Evolutionary conservation across 2,113 vertebrate species (phyloP).

Genomic region (Ivindomyrus marchei): DNA sequence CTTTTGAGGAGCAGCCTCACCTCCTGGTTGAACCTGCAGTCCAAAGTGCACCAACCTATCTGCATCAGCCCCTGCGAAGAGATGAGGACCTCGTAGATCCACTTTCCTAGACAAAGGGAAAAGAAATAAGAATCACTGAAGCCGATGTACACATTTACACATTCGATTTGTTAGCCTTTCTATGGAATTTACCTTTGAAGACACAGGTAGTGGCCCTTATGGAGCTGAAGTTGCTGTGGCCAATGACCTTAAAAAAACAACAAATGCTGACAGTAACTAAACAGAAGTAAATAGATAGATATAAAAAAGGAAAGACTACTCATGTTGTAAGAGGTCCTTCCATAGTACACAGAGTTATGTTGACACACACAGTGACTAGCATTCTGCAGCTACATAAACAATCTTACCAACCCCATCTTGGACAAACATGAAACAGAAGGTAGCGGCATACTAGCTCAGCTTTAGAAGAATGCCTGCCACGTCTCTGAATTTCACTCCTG

Average conservation of each 20-base stretch:
- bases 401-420: not conserved
- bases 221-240: constrained; percentile 97
- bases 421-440: not conserved
- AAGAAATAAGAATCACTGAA: not conserved
- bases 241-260: constrained; percentile 73
- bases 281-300: not conserved
- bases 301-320: not conserved
- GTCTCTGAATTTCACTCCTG: not conserved
- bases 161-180: not conserved
- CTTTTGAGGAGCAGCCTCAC: constrained; percentile 45
- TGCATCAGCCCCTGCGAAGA: constrained; percentile 99
- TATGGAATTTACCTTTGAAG: constrained; percentile 75
- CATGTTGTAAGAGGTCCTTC: not conserved
- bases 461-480: not conserved
- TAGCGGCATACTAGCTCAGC: not conserved
- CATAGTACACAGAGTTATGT: not conserved
- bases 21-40: constrained; percentile 98
- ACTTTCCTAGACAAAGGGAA: constrained; percentile 69
- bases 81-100: constrained; percentile 96
- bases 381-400: not conserved
- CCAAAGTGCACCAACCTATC: constrained; percentile 95
- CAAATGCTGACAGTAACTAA: constrained; percentile 16
- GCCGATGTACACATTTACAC: not conserved
- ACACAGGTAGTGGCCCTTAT: constrained; percentile 93
- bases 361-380: not conserved